These are phyloP conservation scores for Dryobotodes eremita DNA, from an alignment of 2,888 invertebrate genomes.

Conservation along the genomic window DNA sequence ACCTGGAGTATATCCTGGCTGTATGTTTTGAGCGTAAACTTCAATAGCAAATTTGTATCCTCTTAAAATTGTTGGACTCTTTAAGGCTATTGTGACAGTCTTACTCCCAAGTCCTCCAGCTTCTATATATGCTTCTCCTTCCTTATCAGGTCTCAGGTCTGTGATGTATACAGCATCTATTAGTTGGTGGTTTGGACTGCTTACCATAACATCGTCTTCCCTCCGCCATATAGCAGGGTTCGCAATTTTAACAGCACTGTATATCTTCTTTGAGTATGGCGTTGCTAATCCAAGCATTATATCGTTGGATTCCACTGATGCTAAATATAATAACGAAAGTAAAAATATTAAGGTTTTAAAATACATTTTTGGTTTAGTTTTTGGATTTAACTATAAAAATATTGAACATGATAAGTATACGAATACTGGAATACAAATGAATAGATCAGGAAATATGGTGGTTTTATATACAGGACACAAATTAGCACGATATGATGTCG, in stretches of 20 bases:
- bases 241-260: constrained; percentile 79
- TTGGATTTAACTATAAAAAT: not conserved
- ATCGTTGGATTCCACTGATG: constrained; percentile 59
- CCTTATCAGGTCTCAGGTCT: constrained; percentile 83
- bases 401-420: not conserved
- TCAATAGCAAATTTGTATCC: constrained; percentile 85
- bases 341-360: constrained; percentile 18
- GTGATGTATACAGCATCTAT: constrained; percentile 82
- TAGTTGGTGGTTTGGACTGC: constrained; percentile 76
- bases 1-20: constrained; percentile 48
- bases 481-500: constrained; percentile 51
- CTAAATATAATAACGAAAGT: constrained; percentile 16
- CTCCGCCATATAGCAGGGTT: constrained; percentile 84
- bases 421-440: constrained; percentile 43
- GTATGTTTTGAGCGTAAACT: constrained; percentile 78
- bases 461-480: constrained; percentile 50
- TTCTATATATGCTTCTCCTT: constrained; percentile 81
- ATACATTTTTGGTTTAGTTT: constrained; percentile 25
- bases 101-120: constrained; percentile 83
- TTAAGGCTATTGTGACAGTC: constrained; percentile 81
- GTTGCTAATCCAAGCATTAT: constrained; percentile 58
- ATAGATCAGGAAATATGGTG: constrained; percentile 8
- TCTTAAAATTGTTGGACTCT: constrained; percentile 82
- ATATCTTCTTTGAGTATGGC: constrained; percentile 78
- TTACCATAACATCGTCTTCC: constrained; percentile 80